Conservation (phyloP, 2,113 vertebrate species). For the Camarhynchus parvulus region DNA sequence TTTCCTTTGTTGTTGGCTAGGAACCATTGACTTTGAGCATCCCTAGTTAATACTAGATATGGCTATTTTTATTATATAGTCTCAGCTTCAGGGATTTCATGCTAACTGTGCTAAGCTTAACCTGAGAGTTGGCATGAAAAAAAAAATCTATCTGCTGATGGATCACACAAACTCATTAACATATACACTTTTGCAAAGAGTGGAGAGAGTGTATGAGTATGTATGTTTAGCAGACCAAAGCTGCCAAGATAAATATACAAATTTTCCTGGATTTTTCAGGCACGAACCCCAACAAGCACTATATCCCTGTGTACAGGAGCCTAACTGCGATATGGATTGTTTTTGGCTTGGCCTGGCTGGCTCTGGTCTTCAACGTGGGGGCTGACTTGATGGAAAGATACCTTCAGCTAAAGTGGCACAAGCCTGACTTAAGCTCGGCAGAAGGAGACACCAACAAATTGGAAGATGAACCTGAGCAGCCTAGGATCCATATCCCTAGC, state of each 20-base stretch:
- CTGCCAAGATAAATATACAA: background rate
- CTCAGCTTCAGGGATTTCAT: background rate
- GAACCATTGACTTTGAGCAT: background rate
- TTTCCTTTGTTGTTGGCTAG: background rate
- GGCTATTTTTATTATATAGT: background rate
- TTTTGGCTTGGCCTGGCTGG: constrained; percentile 80
- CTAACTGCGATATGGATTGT: constrained; percentile 79
- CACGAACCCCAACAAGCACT: constrained; percentile 77
- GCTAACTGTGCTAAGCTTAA: background rate
- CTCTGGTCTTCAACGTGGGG: constrained; percentile 77
- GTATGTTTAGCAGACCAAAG: background rate
- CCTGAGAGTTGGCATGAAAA: background rate
- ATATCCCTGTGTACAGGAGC: constrained; percentile 74
- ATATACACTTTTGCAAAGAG: background rate
- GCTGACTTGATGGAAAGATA: constrained; percentile 77
- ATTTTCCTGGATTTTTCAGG: constrained; percentile 72
- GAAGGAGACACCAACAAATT: constrained; percentile 59
- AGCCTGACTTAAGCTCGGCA: constrained; percentile 57
- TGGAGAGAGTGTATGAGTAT: background rate
- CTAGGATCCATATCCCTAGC: constrained; percentile 63
- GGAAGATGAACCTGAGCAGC: constrained; percentile 71
- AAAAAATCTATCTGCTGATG: background rate
- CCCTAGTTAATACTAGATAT: background rate
- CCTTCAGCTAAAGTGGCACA: constrained; percentile 67
- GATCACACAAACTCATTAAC: background rate